Percentiles rank a stretch among this genome's conserved stretches.
phyloP scores from a whole-genome alignment of 2,888 invertebrate species.

The Papilio elwesi region DNA sequence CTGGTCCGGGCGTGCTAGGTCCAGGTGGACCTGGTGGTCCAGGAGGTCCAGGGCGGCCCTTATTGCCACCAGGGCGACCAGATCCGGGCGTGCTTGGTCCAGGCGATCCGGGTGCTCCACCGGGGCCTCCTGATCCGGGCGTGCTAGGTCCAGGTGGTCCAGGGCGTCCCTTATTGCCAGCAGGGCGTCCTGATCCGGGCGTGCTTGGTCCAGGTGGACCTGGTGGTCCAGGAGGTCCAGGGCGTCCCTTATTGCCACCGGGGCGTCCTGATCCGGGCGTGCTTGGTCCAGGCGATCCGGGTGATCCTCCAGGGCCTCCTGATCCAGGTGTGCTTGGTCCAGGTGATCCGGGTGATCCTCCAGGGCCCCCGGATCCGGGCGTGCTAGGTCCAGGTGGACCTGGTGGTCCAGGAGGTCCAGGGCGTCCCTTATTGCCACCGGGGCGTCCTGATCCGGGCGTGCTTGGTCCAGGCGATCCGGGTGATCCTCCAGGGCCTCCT shows the following conservation, averaged over 20 bases:
- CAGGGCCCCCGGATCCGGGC: too few species aligned
- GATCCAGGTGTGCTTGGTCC: too few species aligned
- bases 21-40: constrained; percentile 2
- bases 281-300: not conserved
- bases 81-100: not conserved
- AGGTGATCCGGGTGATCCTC: too few species aligned
- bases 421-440: too few species aligned
- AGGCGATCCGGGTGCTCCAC: not conserved
- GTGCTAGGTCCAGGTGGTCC: constrained; percentile 5
- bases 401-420: not conserved
- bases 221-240: constrained; percentile 9
- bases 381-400: too few species aligned
- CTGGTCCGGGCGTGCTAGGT: too few species aligned
- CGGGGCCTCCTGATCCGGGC: not conserved
- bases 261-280: constrained; percentile 6
- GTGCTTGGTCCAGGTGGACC: constrained; percentile 5
- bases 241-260: not conserved
- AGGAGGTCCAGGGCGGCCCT: too few species aligned
- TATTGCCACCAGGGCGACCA: not conserved
- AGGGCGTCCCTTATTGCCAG: too few species aligned
- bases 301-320: not conserved
- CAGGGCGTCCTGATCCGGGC: not conserved
- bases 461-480: too few species aligned
- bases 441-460: not conserved
- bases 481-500: not conserved